Conservation (phyloP, 2,888 invertebrate species). For the Agrotis clavis region DNA sequence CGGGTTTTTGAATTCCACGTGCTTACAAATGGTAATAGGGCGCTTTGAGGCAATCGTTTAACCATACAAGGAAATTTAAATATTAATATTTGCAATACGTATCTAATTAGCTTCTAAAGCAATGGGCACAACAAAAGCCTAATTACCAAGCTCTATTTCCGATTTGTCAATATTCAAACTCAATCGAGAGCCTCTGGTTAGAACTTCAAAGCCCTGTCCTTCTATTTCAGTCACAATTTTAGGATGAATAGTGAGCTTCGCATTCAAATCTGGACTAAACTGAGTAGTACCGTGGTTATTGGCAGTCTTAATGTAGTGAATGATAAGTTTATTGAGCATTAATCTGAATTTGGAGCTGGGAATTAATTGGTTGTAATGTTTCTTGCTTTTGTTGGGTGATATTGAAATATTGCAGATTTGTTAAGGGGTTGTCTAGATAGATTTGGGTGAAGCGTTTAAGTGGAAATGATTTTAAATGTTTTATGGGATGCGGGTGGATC, state of each 20-base stretch:
- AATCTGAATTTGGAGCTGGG: not conserved
- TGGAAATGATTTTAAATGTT: too few species aligned
- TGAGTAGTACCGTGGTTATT: conserved; percentile 24
- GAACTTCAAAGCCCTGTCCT: conserved; percentile 15
- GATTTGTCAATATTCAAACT: conserved; percentile 8
- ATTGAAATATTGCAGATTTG: not conserved
- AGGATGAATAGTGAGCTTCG: conserved; percentile 31
- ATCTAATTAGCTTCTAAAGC: not conserved
- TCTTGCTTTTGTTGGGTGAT: not conserved
- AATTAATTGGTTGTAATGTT: not conserved
- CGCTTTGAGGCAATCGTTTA: too few species aligned
- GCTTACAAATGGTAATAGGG: too few species aligned
- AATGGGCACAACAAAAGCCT: not conserved
- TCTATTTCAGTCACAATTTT: conserved; percentile 31
- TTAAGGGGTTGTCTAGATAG: not conserved
- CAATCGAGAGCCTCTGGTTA: not conserved
- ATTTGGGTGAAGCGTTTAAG: too few species aligned
- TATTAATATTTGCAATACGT: too few species aligned
- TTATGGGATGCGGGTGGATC: too few species aligned
- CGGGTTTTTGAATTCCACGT: too few species aligned
- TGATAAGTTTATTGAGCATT: conserved; percentile 9
- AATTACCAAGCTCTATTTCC: conserved; percentile 16
- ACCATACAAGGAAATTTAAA: too few species aligned
- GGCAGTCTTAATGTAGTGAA: conserved; percentile 9
- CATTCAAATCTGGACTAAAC: conserved; percentile 25